phyloP scores from a whole-genome alignment of 1,140 invertebrate genomes.

The Yoshiicerus persimilis region DNA sequence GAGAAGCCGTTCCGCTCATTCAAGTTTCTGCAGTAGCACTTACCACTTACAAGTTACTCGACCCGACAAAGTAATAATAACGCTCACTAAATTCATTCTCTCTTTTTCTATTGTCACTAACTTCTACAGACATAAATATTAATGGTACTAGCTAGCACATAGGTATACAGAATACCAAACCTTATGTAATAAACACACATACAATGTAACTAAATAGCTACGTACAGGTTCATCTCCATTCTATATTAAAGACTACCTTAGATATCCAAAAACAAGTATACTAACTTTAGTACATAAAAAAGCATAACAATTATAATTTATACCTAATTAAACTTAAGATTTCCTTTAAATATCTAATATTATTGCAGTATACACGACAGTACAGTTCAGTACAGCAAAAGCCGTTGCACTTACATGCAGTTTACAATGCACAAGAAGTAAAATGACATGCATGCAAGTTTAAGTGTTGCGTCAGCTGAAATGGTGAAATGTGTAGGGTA shows the following conservation, averaged over 20 bases:
- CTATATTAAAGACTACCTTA: no score
- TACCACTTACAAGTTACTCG: not conserved
- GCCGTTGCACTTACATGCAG: not conserved
- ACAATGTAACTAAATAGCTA: no score
- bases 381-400: not conserved
- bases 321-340: no score
- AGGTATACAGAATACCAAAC: no score
- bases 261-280: no score
- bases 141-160: no score
- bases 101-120: not conserved
- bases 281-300: no score
- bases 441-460: not conserved
- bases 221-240: no score
- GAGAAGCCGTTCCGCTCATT: not conserved
- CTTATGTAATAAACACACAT: no score
- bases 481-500: not conserved
- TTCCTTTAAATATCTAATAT: not conserved
- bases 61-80: conserved; percentile 19
- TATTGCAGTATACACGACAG: no score
- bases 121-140: not conserved
- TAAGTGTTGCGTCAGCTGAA: not conserved
- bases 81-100: conserved; percentile 3
- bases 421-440: not conserved
- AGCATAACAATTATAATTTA: no score
- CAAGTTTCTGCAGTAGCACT: not conserved